A percentile compares a stretch with the other conserved stretches of the same genome.
These are phyloP conservation scores for Cantharis nigra DNA, from an alignment of 2,888 invertebrate genomes.

Conservation along the genomic window DNA sequence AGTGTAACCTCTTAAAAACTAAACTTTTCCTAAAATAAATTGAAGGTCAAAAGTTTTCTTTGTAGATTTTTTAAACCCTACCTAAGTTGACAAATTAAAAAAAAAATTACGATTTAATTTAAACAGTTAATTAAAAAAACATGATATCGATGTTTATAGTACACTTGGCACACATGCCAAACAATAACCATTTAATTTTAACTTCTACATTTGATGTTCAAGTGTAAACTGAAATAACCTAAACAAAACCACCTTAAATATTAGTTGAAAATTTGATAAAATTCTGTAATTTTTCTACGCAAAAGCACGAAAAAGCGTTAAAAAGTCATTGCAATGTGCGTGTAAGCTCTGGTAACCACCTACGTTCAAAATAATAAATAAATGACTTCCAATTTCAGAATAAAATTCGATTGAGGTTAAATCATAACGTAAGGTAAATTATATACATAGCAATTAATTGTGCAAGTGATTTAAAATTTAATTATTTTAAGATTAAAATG, in stretches of 20 bases:
- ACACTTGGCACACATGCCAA: background rate
- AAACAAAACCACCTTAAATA: background rate
- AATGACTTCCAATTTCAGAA: background rate
- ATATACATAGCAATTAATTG: background rate
- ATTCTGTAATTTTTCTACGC: background rate
- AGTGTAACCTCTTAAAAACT: background rate
- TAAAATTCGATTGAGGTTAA: background rate
- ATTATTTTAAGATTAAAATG: background rate
- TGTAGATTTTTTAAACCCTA: background rate
- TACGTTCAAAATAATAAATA: constrained; percentile 17
- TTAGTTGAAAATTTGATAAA: background rate
- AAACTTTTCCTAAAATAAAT: background rate
- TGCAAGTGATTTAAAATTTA: background rate
- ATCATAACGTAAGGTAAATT: background rate
- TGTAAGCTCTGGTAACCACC: constrained; percentile 56
- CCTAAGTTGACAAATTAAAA: background rate
- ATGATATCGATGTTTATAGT: background rate
- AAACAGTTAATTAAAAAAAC: background rate
- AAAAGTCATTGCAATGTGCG: constrained; percentile 44
- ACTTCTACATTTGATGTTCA: background rate
- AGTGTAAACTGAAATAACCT: background rate
- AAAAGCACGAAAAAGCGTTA: background rate
- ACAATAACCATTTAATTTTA: background rate
- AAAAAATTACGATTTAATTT: background rate
- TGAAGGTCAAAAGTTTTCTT: background rate